Base-by-base conservation (phyloP, 2,797 vertebrate species). In the Numenius phaeopus region DNA sequence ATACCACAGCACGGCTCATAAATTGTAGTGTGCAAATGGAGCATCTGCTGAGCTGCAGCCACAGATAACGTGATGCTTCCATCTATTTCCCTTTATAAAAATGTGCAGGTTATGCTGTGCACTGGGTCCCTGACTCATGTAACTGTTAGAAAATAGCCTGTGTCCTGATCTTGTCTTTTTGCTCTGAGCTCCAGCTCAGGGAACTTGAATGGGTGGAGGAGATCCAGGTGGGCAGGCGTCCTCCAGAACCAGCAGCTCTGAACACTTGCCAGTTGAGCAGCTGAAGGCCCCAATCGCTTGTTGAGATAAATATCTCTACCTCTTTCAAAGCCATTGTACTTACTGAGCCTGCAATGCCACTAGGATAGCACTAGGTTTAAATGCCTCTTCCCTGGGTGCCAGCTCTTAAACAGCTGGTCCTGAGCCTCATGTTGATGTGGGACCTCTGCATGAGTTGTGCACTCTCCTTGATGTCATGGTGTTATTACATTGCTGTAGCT, bases 401-500 rank as follows among this genome's bases (percentile, higher is more conserved):
- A 72, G 89, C 61, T 95, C 58, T 78, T 90, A 69, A 83, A 42
- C 89, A 87, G 57, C 72, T 96, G 75, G 58, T 89, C 76, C 62
- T 59, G 62, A 89, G 37, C 62, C 85, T 89, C 32, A 1, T 5
- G 70, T 44, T 82, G 83, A 58, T 84, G 59, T 66, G 85, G 76
- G 91, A 76, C 72, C 57, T 91, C 57, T 71, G 42, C 62, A 14
- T 9, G 79, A 78, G 64, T 13, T 69, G 69, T 5, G 5, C 0
- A 0, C 20, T 88, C 52, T 92, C 50, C 89, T 91, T 58, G 57
- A 65, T 72, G 57, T 78, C 70, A 65, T 0, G 0, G 49, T 58
- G 65, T 61, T 81, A 37, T 46, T 78, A 76, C 39, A 24, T 11
- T 34, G 61, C 57, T 91, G n/a, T 26, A 54, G 22, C 44, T 30